Conservation (phyloP, 2,113 vertebrate genomes). For the Thamnophis sirtalis region DNA sequence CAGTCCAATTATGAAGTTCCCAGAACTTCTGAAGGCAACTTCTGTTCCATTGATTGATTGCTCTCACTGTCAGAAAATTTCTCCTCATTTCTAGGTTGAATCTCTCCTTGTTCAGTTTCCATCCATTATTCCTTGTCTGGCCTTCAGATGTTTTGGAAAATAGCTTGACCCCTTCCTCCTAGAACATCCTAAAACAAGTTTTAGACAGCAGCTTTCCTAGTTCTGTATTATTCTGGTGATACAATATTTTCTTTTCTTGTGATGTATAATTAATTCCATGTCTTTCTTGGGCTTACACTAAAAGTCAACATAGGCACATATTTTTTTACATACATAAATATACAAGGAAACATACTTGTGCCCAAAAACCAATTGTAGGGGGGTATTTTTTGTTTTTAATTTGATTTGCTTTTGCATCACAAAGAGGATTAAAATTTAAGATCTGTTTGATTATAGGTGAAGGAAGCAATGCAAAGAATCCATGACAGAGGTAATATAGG, state of each 20-base stretch:
- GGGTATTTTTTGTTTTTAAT: background rate
- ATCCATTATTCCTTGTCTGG: no score
- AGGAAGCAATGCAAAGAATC: slow-evolving; percentile 99
- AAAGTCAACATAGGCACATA: background rate
- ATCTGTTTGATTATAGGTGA: slow-evolving; percentile 76
- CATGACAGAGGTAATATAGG: slow-evolving; percentile 98
- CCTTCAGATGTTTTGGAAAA: no score
- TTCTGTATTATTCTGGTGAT: background rate
- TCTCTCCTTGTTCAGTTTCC: no score
- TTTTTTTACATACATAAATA: background rate
- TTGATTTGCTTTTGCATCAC: background rate
- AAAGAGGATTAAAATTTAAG: background rate
- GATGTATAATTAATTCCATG: background rate
- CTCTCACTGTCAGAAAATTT: no score
- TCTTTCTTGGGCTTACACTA: background rate
- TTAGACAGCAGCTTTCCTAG: background rate
- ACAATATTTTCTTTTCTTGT: background rate
- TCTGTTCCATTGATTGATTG: no score
- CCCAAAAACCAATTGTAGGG: background rate
- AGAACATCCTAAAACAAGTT: background rate
- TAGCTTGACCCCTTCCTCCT: no score
- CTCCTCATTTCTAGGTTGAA: no score
- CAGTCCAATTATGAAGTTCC: no score
- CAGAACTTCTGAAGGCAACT: no score
- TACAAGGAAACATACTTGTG: background rate